Evolutionary conservation across 2,888 invertebrate genomes (phyloP).

Genomic region (Platycnemis pennipes): DNA sequence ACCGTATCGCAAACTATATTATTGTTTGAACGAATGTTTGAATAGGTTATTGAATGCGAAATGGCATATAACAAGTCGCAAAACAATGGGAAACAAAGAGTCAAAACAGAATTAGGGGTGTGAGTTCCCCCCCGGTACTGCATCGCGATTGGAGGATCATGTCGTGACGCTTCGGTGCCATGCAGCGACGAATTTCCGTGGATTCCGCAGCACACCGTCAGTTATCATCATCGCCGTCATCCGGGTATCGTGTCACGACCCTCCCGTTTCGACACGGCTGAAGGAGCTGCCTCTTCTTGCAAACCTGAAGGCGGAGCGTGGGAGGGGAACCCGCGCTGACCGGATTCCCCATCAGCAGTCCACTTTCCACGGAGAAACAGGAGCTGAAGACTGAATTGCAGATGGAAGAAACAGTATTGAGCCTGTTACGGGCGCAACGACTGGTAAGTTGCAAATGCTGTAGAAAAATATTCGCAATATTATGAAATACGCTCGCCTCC

Average conservation of each 20-base stretch:
- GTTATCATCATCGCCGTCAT: not conserved
- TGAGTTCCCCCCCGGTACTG: not conserved
- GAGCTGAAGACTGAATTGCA: too few relatives aligned
- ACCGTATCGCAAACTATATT: not conserved
- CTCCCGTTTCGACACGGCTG: not conserved
- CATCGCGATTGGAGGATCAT: not conserved
- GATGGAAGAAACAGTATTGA: too few relatives aligned
- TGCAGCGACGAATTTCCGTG: not conserved
- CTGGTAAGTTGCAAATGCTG: not conserved
- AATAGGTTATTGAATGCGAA: not conserved
- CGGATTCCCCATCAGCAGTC: too few relatives aligned
- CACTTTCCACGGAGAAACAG: too few relatives aligned
- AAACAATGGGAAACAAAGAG: not conserved
- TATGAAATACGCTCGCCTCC: too few relatives aligned
- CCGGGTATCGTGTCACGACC: not conserved
- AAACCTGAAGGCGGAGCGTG: not conserved
- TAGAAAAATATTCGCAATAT: too few relatives aligned
- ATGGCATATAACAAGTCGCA: not conserved
- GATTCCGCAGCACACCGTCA: not conserved
- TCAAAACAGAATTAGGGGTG: not conserved
- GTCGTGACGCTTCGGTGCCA: not conserved
- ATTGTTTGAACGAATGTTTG: not conserved
- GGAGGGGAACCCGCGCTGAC: not conserved
- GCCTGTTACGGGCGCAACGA: not conserved
- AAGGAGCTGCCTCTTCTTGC: not conserved